These are phyloP conservation scores for Dysmachus trigonus DNA, from an alignment of 2,888 invertebrate genomes.

Conservation along the genomic window DNA sequence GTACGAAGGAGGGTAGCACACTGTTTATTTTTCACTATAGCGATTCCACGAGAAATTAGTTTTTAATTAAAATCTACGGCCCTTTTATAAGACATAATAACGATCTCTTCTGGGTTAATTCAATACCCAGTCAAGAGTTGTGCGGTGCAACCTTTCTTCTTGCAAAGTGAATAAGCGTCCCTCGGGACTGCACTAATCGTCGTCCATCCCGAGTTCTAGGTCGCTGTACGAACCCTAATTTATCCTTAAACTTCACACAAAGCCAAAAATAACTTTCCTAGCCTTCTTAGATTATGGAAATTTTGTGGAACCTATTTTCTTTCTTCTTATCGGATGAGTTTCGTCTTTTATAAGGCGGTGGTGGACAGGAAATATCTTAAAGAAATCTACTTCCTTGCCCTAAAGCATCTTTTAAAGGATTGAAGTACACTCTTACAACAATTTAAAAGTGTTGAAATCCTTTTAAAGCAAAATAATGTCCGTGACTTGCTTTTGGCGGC, in stretches of 20 bases:
- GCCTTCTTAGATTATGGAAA: not conserved
- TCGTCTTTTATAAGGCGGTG: not conserved
- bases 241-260: not conserved
- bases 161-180: not conserved
- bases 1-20: not conserved
- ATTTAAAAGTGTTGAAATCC: slow-evolving; percentile 14
- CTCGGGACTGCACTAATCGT: not conserved
- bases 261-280: not conserved
- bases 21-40: not conserved
- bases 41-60: not conserved
- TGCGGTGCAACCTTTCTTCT: not conserved
- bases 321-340: not conserved
- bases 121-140: not conserved
- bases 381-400: not conserved
- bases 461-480: slow-evolving; percentile 4
- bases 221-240: not conserved
- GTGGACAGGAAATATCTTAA: not conserved
- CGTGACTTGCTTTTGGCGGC: not conserved
- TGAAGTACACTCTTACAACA: not conserved
- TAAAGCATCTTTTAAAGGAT: not conserved
- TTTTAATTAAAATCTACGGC: not conserved
- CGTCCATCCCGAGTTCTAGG: not conserved
- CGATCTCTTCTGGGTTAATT: not conserved
- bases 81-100: not conserved
- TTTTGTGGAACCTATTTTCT: not conserved